Evolutionary conservation across 2,113 vertebrate genomes (phyloP).

Genomic region (Spea multiplicata): DNA sequence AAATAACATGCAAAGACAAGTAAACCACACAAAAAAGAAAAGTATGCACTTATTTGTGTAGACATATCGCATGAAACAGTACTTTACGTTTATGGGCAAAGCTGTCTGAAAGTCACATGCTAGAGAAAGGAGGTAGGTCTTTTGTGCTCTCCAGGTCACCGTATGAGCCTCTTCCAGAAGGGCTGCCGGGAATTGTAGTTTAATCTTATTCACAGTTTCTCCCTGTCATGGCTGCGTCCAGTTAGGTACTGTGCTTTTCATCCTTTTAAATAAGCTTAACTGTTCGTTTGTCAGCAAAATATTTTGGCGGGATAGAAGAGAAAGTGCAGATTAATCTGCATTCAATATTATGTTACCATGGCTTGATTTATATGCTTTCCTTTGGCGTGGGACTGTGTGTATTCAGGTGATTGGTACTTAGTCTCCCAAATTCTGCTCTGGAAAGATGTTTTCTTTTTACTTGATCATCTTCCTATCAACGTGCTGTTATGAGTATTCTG

Average conservation of each 20-base stretch:
- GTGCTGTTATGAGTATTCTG: background rate
- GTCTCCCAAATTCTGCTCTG: background rate
- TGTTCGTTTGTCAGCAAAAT: background rate
- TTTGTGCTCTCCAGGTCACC: background rate
- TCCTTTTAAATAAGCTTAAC: background rate
- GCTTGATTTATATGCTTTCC: background rate
- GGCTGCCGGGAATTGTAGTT: slow-evolving; percentile 35
- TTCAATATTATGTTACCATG: background rate
- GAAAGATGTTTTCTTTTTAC: background rate
- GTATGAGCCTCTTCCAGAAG: background rate
- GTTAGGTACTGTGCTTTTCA: slow-evolving; percentile 44
- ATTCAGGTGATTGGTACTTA: background rate
- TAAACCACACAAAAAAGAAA: too few relatives aligned
- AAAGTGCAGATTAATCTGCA: background rate
- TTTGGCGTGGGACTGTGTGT: background rate
- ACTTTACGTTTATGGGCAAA: too few relatives aligned
- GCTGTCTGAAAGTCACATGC: too few relatives aligned
- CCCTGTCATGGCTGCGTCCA: slow-evolving; percentile 45
- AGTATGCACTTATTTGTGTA: too few relatives aligned
- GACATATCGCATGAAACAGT: too few relatives aligned
- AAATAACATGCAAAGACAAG: too few relatives aligned
- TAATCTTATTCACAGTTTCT: slow-evolving; percentile 7
- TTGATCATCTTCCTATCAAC: background rate
- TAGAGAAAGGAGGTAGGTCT: background rate
- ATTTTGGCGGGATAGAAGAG: background rate